Conservation (phyloP, 1,140 invertebrate genomes). For the Caenorhabditis briggsae region DNA sequence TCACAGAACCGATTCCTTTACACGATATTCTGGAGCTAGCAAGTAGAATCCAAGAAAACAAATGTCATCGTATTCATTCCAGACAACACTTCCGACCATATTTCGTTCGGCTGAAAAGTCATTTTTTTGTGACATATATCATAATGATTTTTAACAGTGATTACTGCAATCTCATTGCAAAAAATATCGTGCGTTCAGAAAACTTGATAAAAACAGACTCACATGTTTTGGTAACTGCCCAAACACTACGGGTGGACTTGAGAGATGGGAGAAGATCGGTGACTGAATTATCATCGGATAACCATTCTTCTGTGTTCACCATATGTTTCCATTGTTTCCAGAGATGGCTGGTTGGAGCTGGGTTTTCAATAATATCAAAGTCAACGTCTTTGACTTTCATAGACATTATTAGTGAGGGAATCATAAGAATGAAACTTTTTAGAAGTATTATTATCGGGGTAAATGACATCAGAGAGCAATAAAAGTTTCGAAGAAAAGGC, state of each 20-base stretch:
- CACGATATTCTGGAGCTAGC: not conserved
- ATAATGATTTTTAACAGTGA: no score
- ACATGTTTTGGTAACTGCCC: slow-evolving; percentile 45
- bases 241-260: slow-evolving; percentile 38
- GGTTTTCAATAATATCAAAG: slow-evolving; percentile 8
- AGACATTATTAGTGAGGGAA: no score
- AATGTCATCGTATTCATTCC: slow-evolving; percentile 58
- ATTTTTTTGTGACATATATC: not conserved
- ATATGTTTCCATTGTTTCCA: slow-evolving; percentile 42
- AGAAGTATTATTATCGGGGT: no score
- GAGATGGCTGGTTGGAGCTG: not conserved
- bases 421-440: no score
- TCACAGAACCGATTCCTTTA: slow-evolving; percentile 50
- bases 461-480: no score
- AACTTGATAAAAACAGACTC: not conserved
- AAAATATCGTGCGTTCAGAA: no score
- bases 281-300: slow-evolving; percentile 56
- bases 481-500: no score
- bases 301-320: slow-evolving; percentile 52
- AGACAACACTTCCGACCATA: slow-evolving; percentile 47
- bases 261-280: slow-evolving; percentile 39
- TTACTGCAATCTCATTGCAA: no score
- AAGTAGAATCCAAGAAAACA: slow-evolving; percentile 58
- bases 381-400: not conserved
- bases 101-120: not conserved